phyloP scores from a whole-genome alignment of 2,797 vertebrate species.

The Mus minutoides region DNA sequence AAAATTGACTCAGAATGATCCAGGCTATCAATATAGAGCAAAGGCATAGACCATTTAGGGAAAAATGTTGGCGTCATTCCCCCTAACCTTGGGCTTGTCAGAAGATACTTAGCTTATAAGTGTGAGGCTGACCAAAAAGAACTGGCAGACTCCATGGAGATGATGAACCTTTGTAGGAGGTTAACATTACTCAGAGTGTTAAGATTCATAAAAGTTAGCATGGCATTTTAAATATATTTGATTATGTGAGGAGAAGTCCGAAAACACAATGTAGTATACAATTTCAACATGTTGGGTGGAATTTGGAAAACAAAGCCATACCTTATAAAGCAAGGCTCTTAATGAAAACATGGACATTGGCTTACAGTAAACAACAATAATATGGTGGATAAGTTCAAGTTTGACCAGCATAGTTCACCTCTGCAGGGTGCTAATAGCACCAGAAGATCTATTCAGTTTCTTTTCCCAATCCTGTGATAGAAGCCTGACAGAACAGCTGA shows the following conservation, averaged over 20 bases:
- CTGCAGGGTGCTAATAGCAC: background rate
- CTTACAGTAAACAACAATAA: background rate
- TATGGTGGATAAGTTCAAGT: background rate
- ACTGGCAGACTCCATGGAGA: background rate
- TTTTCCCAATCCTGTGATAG: background rate
- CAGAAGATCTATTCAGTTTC: background rate
- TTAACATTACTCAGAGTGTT: background rate
- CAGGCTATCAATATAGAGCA: background rate
- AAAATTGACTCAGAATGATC: background rate
- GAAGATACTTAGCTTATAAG: background rate
- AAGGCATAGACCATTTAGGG: background rate
- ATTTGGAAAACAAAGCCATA: background rate
- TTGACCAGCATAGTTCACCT: rapidly evolving
- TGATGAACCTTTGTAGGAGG: background rate
- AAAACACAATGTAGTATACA: background rate
- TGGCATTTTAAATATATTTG: background rate
- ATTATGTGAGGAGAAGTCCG: background rate
- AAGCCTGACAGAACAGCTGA: no score
- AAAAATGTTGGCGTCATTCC: background rate
- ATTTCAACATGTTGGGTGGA: rapidly evolving
- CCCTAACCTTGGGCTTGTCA: background rate
- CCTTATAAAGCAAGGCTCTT: background rate
- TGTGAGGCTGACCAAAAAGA: background rate
- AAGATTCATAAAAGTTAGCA: background rate
- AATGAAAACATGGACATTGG: background rate